Evolutionary conservation across 2,797 vertebrate species (phyloP).

Genomic region (Parauchenoglanis punctatus): DNA sequence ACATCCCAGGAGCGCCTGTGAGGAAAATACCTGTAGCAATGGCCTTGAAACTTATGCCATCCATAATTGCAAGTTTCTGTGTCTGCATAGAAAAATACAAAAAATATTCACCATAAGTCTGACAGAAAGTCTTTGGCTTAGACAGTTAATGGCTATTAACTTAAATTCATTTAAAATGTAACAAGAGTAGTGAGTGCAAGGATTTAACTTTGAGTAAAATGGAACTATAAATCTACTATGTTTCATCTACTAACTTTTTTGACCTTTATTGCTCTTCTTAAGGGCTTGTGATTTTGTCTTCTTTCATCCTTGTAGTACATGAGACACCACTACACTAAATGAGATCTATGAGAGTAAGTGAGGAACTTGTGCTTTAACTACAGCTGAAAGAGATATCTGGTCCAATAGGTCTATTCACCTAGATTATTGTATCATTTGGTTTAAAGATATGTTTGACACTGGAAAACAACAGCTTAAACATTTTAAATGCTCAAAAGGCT

Average conservation of each 20-base stretch:
- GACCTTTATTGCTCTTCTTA: conserved; percentile 19
- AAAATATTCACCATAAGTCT: conserved; percentile 26
- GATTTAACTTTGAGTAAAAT: not conserved
- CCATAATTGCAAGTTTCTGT: conserved; percentile 91
- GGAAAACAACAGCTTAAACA: not conserved
- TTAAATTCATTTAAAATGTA: not conserved
- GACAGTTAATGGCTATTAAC: not conserved
- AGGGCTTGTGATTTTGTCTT: conserved; percentile 30
- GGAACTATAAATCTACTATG: conserved; percentile 32
- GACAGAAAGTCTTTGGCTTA: not conserved
- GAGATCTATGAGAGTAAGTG: not conserved
- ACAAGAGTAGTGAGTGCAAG: not conserved
- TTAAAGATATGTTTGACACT: not conserved
- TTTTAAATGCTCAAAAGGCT: conserved; percentile 7
- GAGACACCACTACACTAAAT: conserved; percentile 24
- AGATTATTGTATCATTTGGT: not conserved
- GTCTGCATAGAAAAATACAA: conserved; percentile 72
- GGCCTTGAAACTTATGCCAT: conserved; percentile 98
- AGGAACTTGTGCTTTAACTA: not conserved
- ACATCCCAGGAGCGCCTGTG: conserved; percentile 92
- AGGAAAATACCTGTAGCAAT: conserved; percentile 95
- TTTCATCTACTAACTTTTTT: not conserved
- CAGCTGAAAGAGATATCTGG: not conserved
- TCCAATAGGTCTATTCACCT: not conserved
- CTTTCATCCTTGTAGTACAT: conserved; percentile 27